A percentile compares a stretch with the other conserved stretches of the same genome.
These are phyloP conservation scores for Phaetusa simplex DNA, from an alignment of 2,113 vertebrate genomes.

Conservation along the genomic window DNA sequence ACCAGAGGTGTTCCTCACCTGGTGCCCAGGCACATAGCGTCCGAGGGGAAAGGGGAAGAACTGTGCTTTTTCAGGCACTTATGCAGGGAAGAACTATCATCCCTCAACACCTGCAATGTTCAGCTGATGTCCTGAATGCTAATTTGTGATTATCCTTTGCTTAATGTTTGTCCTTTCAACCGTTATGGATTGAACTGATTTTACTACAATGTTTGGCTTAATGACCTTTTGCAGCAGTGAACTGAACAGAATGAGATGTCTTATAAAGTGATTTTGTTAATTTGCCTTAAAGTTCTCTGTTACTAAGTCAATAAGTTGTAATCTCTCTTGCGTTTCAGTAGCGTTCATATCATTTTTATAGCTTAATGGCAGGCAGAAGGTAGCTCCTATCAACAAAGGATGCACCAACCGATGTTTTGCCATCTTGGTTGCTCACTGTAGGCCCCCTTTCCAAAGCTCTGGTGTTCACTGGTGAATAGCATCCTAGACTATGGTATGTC, in stretches of 20 bases:
- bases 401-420: background rate
- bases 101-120: background rate
- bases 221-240: constrained; percentile 4
- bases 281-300: background rate
- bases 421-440: background rate
- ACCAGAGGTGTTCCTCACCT: too few species aligned
- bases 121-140: background rate
- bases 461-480: background rate
- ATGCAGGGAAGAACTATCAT: background rate
- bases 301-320: background rate
- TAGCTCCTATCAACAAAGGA: background rate
- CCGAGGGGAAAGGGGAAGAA: background rate
- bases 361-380: background rate
- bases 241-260: background rate
- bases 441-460: background rate
- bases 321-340: background rate
- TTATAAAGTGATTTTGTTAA: background rate
- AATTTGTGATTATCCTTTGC: background rate
- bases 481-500: background rate
- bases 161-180: constrained; percentile 5
- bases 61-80: background rate
- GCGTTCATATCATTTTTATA: background rate
- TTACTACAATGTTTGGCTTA: background rate
- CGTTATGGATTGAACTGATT: background rate
- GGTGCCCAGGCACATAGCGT: rapidly evolving